A percentile compares a stretch with the other conserved stretches of the same genome.
phyloP scores from a whole-genome alignment of 2,888 invertebrate species.

The Parthenolecanium corni region DNA sequence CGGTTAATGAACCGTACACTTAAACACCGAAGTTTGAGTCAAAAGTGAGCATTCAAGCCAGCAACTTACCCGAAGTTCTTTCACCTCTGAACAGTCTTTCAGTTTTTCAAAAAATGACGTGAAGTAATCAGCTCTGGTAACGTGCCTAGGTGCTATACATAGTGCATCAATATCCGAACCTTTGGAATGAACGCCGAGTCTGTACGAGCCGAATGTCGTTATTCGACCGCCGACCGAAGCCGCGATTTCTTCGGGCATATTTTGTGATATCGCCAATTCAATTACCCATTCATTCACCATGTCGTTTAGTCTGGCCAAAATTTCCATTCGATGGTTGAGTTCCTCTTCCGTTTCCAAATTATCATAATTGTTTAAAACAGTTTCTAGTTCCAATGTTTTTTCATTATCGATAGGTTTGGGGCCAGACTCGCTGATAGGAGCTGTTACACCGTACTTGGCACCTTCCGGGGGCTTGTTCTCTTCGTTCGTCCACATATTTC shows the following conservation, averaged over 20 bases:
- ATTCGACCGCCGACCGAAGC: constrained; percentile 94
- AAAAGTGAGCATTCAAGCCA: background rate
- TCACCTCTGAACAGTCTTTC: constrained; percentile 72
- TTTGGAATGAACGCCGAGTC: constrained; percentile 87
- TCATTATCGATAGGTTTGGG: constrained; percentile 67
- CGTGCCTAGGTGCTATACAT: constrained; percentile 93
- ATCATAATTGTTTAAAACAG: constrained; percentile 65
- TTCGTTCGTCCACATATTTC: no score
- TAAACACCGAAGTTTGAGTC: background rate
- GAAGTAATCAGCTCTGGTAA: constrained; percentile 89
- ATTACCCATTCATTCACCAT: constrained; percentile 90
- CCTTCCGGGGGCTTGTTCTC: no score
- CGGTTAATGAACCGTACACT: no score
- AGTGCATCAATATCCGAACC: constrained; percentile 98
- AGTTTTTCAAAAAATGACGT: constrained; percentile 84
- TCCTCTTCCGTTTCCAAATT: constrained; percentile 86
- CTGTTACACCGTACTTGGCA: constrained; percentile 70
- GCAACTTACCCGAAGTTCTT: constrained; percentile 57
- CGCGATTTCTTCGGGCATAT: constrained; percentile 83
- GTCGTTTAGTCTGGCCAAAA: constrained; percentile 64
- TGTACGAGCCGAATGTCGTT: constrained; percentile 98
- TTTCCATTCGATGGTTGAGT: constrained; percentile 62
- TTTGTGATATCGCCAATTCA: constrained; percentile 70
- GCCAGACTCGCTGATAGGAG: constrained; percentile 78
- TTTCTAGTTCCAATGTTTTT: constrained; percentile 64